A percentile compares a stretch with the other conserved stretches of the same genome.
Conservation (phyloP, 2,888 invertebrate genomes). For the Cataglyphis cursor region DNA sequence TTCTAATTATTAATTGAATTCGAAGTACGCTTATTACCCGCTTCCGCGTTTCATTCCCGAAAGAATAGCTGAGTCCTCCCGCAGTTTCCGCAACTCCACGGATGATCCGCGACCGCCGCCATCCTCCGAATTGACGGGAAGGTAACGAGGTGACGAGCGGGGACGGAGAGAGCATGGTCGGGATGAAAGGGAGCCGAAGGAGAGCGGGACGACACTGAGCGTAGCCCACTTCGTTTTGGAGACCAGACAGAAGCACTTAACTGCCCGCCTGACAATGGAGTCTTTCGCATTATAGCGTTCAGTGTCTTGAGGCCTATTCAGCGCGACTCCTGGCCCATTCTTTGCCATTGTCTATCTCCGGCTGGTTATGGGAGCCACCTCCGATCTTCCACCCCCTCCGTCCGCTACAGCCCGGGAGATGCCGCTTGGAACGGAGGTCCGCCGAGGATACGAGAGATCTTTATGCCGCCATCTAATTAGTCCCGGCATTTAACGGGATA, state of each 20-base stretch:
- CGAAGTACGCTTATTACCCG: not conserved
- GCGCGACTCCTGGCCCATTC: slow-evolving; percentile 82
- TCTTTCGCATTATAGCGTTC: slow-evolving; percentile 84
- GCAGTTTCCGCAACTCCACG: slow-evolving; percentile 31
- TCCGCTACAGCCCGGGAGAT: slow-evolving; percentile 72
- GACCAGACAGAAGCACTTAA: slow-evolving; percentile 85
- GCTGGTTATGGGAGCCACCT: slow-evolving; percentile 82
- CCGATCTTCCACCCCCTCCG: slow-evolving; percentile 69
- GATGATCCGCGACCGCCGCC: slow-evolving; percentile 36
- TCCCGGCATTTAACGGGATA: slow-evolving; percentile 82
- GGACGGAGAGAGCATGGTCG: not conserved
- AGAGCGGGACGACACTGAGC: slow-evolving; percentile 55
- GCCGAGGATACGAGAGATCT: slow-evolving; percentile 76
- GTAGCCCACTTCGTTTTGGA: slow-evolving; percentile 83
- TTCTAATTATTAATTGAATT: slow-evolving; percentile 19
- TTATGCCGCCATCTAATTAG: slow-evolving; percentile 83
- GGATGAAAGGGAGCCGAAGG: slow-evolving; percentile 56
- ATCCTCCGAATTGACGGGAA: slow-evolving; percentile 42
- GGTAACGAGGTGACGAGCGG: slow-evolving; percentile 44
- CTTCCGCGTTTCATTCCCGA: not conserved
- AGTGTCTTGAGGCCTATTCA: slow-evolving; percentile 86
- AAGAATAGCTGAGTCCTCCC: slow-evolving; percentile 5
- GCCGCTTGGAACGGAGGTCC: slow-evolving; percentile 72
- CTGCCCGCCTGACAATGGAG: slow-evolving; percentile 85
- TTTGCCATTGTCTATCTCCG: slow-evolving; percentile 84